These are phyloP conservation scores for Lissonota sp. DNA, from an alignment of 2,888 invertebrate genomes.

Conservation along the genomic window DNA sequence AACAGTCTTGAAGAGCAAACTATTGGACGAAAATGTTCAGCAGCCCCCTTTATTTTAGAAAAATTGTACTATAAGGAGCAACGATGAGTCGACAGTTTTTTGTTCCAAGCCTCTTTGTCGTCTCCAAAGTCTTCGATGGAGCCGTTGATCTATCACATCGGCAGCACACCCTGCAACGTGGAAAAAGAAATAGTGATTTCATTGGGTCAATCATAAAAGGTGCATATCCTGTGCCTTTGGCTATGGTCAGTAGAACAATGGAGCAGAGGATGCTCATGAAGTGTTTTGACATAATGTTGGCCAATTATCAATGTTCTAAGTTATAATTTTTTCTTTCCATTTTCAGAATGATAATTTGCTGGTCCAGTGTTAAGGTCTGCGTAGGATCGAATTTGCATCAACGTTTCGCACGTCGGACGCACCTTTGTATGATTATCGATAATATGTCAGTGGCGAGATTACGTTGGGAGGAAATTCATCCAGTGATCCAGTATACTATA, in stretches of 20 bases:
- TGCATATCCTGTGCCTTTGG: too few relatives aligned
- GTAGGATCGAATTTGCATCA: slow-evolving; percentile 32
- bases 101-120: background rate
- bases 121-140: background rate
- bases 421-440: slow-evolving; percentile 34
- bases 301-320: too few relatives aligned
- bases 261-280: too few relatives aligned
- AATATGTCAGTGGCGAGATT: slow-evolving; percentile 46
- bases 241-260: too few relatives aligned
- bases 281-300: too few relatives aligned
- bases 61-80: background rate
- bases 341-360: too few relatives aligned
- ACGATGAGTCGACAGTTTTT: background rate
- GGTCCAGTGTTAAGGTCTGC: too few relatives aligned
- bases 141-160: slow-evolving; percentile 33
- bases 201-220: background rate
- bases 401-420: slow-evolving; percentile 35
- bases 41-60: background rate
- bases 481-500: too few relatives aligned
- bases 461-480: slow-evolving; percentile 26
- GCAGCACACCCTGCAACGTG: slow-evolving; percentile 44
- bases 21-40: background rate
- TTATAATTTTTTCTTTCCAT: too few relatives aligned
- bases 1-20: too few relatives aligned
- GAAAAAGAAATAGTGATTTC: slow-evolving; percentile 8